Evolutionary conservation across 2,888 invertebrate genomes (phyloP).

Genomic region (Nesidiocoris tenuis): DNA sequence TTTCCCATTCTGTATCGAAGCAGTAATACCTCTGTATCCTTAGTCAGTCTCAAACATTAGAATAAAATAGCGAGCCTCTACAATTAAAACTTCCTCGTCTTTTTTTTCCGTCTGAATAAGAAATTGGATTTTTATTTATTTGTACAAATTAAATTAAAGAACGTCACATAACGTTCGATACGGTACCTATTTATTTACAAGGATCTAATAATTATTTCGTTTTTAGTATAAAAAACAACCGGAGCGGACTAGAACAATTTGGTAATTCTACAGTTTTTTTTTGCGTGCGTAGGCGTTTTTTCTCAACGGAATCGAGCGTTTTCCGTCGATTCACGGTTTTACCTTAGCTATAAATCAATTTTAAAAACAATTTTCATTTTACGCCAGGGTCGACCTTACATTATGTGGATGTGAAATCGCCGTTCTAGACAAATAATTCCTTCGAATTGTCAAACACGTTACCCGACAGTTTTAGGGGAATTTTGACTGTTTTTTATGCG

Average conservation of each 20-base stretch:
- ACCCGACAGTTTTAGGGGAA: no score
- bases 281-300: neutral
- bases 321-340: neutral
- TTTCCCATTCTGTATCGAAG: neutral
- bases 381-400: no score
- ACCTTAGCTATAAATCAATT: no score
- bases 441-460: no score
- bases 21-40: constrained; percentile 29
- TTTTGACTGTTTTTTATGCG: no score
- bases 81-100: constrained; percentile 17
- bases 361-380: no score
- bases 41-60: constrained; percentile 44
- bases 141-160: constrained; percentile 13
- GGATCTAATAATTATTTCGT: constrained; percentile 6
- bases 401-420: no score
- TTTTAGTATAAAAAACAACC: constrained; percentile 34
- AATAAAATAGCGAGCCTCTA: constrained; percentile 35
- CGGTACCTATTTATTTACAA: neutral
- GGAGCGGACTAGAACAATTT: constrained; percentile 36
- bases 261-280: neutral
- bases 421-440: no score
- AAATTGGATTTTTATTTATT: constrained; percentile 8
- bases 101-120: constrained; percentile 25
- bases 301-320: neutral
- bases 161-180: constrained; percentile 2